A percentile compares a stretch with the other conserved stretches of the same genome.
Evolutionary conservation across 2,888 invertebrate genomes (phyloP).

Genomic region (Crocallis elinguaria): DNA sequence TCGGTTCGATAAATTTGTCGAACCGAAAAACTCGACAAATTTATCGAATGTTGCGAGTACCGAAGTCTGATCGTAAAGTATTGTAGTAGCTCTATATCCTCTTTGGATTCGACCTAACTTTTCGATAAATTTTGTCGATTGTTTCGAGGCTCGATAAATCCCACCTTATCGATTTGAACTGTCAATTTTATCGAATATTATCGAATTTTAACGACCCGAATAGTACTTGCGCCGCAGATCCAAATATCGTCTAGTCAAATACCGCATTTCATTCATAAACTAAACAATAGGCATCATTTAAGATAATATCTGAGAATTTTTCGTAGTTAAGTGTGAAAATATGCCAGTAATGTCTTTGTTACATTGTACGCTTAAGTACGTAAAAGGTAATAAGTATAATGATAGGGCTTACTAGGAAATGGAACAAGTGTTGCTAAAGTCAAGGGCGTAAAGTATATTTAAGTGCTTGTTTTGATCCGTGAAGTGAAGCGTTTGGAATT

Average conservation of each 20-base stretch:
- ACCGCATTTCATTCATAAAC: conserved; percentile 18
- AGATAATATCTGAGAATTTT: conserved; percentile 17
- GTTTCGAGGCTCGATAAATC: too few relatives aligned
- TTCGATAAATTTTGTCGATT: too few relatives aligned
- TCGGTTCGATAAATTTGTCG: too few relatives aligned
- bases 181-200: too few relatives aligned
- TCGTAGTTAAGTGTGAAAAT: conserved; percentile 20
- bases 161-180: too few relatives aligned
- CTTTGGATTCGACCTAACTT: too few relatives aligned
- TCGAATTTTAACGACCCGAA: too few relatives aligned
- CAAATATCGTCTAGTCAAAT: conserved; percentile 8
- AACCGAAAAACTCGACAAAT: too few relatives aligned
- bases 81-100: too few relatives aligned
- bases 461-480: conserved; percentile 2
- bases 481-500: background rate
- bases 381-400: conserved; percentile 12
- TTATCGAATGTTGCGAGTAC: too few relatives aligned
- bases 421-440: conserved; percentile 8
- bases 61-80: too few relatives aligned
- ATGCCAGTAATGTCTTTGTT: conserved; percentile 15
- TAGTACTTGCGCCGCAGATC: background rate
- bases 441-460: conserved; percentile 18
- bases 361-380: conserved; percentile 6
- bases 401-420: conserved; percentile 16
- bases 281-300: conserved; percentile 19